phyloP scores from a whole-genome alignment of 1,140 invertebrate species.

The Trinorchestia longiramus region DNA sequence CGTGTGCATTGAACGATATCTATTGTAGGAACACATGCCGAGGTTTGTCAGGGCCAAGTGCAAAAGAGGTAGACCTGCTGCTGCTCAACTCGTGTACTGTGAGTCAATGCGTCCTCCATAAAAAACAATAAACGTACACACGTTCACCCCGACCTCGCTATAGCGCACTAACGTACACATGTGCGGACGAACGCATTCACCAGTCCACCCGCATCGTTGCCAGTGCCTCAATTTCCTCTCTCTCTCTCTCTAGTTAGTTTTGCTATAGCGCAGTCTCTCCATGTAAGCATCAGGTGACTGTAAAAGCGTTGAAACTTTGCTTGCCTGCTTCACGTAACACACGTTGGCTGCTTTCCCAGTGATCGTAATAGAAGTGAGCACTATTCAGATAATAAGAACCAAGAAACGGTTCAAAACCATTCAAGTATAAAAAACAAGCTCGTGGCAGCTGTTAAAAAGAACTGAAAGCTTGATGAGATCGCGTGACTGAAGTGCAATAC shows the following conservation, averaged over 20 bases:
- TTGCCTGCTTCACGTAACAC: neutral
- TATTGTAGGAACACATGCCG: neutral
- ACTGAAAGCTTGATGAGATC: neutral
- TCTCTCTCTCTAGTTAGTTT: conserved; percentile 11
- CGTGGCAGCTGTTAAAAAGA: neutral
- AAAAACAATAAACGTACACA: neutral
- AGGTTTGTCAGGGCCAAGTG: conserved; percentile 22
- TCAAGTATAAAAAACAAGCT: neutral
- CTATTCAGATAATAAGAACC: neutral
- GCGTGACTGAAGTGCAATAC: neutral
- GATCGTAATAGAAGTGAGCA: neutral
- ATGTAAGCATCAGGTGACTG: neutral
- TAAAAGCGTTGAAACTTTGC: neutral
- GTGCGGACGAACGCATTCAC: neutral
- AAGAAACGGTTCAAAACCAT: neutral
- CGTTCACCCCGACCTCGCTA: conserved; percentile 45
- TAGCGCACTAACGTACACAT: conserved; percentile 40
- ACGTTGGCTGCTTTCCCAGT: neutral
- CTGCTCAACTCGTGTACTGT: conserved; percentile 1
- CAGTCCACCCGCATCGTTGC: conserved; percentile 53
- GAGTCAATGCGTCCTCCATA: conserved; percentile 37
- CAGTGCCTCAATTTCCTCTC: conserved; percentile 49
- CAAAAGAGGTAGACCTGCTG: neutral
- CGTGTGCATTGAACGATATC: neutral
- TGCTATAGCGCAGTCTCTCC: neutral